These are phyloP conservation scores for Protobothrops flavoviridis DNA, from an alignment of 2,113 vertebrate species.

Conservation along the genomic window DNA sequence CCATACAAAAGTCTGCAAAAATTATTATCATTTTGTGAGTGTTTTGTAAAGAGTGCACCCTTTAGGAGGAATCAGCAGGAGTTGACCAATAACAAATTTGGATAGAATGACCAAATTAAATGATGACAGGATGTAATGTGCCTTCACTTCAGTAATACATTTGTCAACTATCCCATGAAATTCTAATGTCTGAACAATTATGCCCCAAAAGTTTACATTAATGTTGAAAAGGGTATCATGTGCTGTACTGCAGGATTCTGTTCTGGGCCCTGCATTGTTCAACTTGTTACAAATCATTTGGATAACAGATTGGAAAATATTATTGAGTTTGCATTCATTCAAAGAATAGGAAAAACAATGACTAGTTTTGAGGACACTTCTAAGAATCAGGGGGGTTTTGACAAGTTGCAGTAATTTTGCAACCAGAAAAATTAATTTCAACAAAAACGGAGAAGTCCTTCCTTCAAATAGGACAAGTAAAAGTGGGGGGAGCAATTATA, in stretches of 20 bases:
- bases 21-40: neutral
- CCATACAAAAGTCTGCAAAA: neutral
- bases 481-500: neutral
- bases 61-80: neutral
- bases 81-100: neutral
- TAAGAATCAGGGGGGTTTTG: neutral
- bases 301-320: neutral
- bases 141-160: neutral
- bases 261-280: neutral
- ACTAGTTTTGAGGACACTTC: neutral
- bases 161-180: neutral
- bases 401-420: neutral
- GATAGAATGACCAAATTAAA: neutral
- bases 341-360: neutral
- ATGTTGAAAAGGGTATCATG: neutral
- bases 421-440: neutral
- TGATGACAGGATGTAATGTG: neutral
- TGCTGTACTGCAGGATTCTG: neutral
- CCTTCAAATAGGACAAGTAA: neutral
- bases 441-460: neutral
- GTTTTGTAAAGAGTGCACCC: neutral
- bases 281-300: neutral
- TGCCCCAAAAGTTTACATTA: neutral
- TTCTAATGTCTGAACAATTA: neutral
- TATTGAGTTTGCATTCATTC: neutral